Evolutionary conservation across 2,797 vertebrate species (phyloP).

Genomic region (Squalus acanthias): DNA sequence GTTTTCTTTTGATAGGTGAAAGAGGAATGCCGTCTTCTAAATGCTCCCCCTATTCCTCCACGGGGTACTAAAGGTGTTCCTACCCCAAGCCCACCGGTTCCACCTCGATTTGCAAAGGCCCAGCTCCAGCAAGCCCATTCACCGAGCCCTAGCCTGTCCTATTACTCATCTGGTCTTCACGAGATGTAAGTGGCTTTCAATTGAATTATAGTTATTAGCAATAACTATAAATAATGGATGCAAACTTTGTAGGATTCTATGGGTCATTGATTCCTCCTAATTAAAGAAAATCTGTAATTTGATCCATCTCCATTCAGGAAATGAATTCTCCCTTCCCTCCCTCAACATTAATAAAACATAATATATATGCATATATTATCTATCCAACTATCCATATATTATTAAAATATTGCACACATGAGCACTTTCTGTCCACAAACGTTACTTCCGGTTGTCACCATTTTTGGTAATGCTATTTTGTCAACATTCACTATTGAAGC

Average conservation of each 20-base stretch:
- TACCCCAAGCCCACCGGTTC: slow-evolving; percentile 70
- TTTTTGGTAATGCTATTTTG: background rate
- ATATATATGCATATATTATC: background rate
- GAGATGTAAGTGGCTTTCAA: slow-evolving; percentile 66
- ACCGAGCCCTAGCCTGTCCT: slow-evolving; percentile 80
- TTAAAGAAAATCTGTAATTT: background rate
- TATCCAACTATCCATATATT: background rate
- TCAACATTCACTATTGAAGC: background rate
- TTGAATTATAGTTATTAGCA: background rate
- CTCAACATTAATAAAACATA: background rate
- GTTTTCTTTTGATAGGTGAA: slow-evolving; percentile 68
- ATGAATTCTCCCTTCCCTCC: background rate
- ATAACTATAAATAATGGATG: background rate
- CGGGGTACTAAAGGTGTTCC: slow-evolving; percentile 67
- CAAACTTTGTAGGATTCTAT: background rate
- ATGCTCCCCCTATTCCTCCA: slow-evolving; percentile 86
- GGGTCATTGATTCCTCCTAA: background rate
- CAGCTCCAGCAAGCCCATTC: slow-evolving; percentile 57
- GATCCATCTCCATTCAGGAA: background rate
- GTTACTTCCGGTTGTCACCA: background rate
- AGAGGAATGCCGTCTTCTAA: slow-evolving; percentile 91
- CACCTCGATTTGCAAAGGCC: slow-evolving; percentile 72
- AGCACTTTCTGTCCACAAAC: background rate
- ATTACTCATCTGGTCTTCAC: slow-evolving; percentile 86
- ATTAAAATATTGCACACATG: background rate